phyloP scores from a whole-genome alignment of 2,797 vertebrate species.

The Silurus lanzhouensis region DNA sequence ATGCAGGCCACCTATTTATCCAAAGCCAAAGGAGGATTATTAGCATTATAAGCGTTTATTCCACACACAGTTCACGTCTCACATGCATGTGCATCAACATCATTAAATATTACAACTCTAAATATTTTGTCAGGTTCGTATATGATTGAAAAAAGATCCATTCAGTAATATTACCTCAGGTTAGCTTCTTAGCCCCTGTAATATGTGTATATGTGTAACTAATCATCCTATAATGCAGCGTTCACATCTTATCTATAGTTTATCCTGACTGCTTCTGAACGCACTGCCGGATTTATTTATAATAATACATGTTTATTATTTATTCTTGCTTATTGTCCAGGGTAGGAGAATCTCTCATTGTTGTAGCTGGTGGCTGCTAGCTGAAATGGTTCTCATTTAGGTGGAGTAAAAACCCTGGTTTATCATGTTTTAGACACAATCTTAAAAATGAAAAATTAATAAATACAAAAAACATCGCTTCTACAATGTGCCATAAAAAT shows the following conservation, averaged over 20 bases:
- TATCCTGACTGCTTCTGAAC: neutral
- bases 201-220: neutral
- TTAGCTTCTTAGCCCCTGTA: slow-evolving; percentile 29
- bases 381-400: slow-evolving; percentile 51
- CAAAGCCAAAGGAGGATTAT: slow-evolving; percentile 61
- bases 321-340: slow-evolving; percentile 1
- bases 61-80: neutral
- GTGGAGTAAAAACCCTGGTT: slow-evolving; percentile 47
- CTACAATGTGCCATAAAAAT: too few relatives aligned
- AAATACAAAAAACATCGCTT: too few relatives aligned
- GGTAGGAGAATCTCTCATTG: slow-evolving; percentile 74
- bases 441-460: too few relatives aligned
- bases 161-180: neutral
- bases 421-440: neutral
- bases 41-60: slow-evolving; percentile 50
- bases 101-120: neutral
- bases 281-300: neutral
- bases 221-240: neutral
- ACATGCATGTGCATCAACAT: neutral
- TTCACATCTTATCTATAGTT: neutral
- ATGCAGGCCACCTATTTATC: slow-evolving; percentile 43
- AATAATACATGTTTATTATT: neutral
- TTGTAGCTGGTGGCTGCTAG: slow-evolving; percentile 64
- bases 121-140: neutral
- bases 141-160: neutral